Percentiles rank a stretch among this genome's conserved stretches.
phyloP scores from a whole-genome alignment of 2,797 vertebrate genomes.

The Sparidentex hasta region DNA sequence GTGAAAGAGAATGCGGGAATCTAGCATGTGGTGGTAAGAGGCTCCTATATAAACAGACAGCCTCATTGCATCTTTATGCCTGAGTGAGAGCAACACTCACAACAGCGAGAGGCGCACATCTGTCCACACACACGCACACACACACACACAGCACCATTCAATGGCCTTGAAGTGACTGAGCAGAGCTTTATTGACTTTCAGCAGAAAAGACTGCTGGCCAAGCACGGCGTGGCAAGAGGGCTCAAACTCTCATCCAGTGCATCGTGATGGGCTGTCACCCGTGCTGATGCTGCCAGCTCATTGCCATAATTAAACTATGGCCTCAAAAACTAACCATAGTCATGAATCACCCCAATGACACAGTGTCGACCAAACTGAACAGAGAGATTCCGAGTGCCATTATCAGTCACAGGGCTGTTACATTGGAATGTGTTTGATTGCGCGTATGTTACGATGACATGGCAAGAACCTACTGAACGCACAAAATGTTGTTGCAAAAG shows the following conservation, averaged over 20 bases:
- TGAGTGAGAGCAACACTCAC: constrained; percentile 62
- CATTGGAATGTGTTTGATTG: background rate
- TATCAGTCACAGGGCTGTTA: background rate
- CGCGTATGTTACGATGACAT: background rate
- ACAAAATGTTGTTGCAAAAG: background rate
- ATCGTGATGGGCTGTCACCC: background rate
- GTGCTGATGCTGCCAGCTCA: background rate
- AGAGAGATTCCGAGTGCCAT: background rate
- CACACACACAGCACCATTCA: constrained; percentile 19
- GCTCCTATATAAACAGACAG: constrained; percentile 73
- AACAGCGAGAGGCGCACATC: constrained; percentile 51
- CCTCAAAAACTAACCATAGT: background rate
- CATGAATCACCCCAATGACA: constrained; percentile 4
- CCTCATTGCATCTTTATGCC: constrained; percentile 73
- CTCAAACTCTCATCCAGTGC: background rate
- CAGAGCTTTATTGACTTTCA: constrained; percentile 34
- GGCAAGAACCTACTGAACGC: background rate
- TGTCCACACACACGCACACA: constrained; percentile 44
- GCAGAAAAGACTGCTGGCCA: constrained; percentile 15
- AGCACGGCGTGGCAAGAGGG: background rate
- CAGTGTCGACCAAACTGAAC: background rate
- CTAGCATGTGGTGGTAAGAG: constrained; percentile 54
- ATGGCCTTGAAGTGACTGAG: constrained; percentile 51
- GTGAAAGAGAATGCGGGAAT: constrained; percentile 45
- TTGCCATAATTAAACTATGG: constrained; percentile 3